Evolutionary conservation across 2,113 vertebrate species (phyloP), one percentile per base, ranked within the genome.

Genomic region (Empidonax traillii): DNA sequence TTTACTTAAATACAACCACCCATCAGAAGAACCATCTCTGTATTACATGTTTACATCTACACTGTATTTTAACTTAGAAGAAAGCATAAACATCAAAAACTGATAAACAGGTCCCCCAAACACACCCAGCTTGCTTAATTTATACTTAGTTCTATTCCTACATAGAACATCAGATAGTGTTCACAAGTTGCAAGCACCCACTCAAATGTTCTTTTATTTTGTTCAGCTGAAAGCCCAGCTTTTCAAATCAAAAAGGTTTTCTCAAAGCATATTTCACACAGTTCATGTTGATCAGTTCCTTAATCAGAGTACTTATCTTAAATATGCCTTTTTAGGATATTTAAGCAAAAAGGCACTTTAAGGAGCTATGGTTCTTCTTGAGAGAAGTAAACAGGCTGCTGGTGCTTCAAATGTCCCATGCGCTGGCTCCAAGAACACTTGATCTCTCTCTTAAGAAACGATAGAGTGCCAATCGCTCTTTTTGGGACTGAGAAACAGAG

Each of bases 301-400:
- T 92, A 67, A 83, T 51, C 39, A 46, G 31, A 31, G 30, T 30
- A 68, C 33, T 73, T 72, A 72, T 15, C 56, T 68, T 58, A 77
- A 81, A 62, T 20, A 39, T 18, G 19, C 14, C 43, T 41, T 63
- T 67, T 92, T 63, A 58, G 14, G 43, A 46, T 73, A 87, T 74
- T 95, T 63, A 87, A 87, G 33, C 14, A 85, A 12, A 55, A 74
- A 83, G 37, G 43, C 63, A 59, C 71, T 90, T 91, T 25, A 80
- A 89, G 93, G 51, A 95, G 74, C 55, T 82, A 58, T 16, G 24
- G 41, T 28, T 82, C 41, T 85, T 92, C 86, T 85, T 59, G 27
- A 72, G 43, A 89, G 67, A 95, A 87, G 61, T 87, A 90, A 93
- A 95, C 53, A 93, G 71, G n/a, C 41, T 83, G 92, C 75, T 85